These are phyloP conservation scores for Sceloporus undulatus DNA, from an alignment of 2,113 vertebrate species.

Conservation along the genomic window DNA sequence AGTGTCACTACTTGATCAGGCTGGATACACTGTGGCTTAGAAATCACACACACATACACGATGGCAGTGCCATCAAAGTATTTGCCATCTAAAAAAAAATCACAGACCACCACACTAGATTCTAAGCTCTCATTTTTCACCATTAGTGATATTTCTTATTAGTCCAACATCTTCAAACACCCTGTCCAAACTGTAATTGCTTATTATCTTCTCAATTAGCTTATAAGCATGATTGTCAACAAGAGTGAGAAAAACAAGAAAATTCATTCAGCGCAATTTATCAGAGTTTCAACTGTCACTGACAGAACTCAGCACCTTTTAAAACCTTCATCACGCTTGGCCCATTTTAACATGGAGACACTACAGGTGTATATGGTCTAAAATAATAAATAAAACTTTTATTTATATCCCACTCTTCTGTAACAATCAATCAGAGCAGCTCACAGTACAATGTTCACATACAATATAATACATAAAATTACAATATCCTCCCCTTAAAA, in stretches of 20 bases:
- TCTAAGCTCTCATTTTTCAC: not conserved
- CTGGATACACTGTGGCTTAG: no score
- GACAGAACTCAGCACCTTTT: constrained; percentile 1
- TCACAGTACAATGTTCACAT: no score
- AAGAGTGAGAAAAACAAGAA: not conserved
- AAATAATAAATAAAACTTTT: no score
- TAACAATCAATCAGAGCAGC: no score
- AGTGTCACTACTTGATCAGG: no score
- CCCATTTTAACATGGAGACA: not conserved
- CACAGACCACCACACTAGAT: not conserved
- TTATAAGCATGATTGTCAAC: constrained; percentile 4
- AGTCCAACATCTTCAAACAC: constrained; percentile 18
- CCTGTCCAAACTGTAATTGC: constrained; percentile 19
- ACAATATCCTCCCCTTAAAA: no score
- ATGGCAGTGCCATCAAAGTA: no score
- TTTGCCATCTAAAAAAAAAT: not conserved
- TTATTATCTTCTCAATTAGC: constrained; percentile 25
- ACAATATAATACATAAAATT: no score
- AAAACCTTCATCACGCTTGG: not conserved
- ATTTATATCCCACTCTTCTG: no score
- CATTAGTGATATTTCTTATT: not conserved
- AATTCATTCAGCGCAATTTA: constrained; percentile 10
- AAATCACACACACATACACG: no score
- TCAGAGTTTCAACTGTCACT: not conserved
- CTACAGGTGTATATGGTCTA: not conserved